Percentiles rank a stretch among this genome's conserved stretches.
Conservation (phyloP, 2,888 invertebrate genomes). For the Archips xylosteana region DNA sequence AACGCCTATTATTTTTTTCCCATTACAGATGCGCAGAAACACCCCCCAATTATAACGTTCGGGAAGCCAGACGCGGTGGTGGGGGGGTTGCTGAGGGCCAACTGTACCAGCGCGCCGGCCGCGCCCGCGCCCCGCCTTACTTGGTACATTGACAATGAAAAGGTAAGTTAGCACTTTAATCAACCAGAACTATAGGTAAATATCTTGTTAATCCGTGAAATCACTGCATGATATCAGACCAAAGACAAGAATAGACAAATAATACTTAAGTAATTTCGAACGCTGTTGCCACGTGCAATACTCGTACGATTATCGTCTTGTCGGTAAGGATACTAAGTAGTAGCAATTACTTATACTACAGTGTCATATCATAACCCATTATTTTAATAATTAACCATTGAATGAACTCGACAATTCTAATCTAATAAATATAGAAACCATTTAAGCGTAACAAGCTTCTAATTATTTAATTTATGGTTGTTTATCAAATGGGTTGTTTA, state of each 20-base stretch:
- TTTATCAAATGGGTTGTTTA: no score
- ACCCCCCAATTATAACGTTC: conserved; percentile 89
- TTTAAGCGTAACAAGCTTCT: not conserved
- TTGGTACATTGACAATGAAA: conserved; percentile 91
- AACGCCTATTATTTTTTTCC: not conserved
- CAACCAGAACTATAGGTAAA: no score
- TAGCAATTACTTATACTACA: no score
- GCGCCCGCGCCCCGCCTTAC: conserved; percentile 90
- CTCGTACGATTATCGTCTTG: no score
- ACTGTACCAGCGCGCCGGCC: conserved; percentile 91
- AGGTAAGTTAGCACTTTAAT: conserved; percentile 72
- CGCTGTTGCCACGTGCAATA: no score
- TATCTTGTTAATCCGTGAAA: no score
- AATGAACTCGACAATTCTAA: no score
- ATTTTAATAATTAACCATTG: not conserved
- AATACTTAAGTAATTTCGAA: no score
- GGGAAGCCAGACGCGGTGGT: conserved; percentile 89
- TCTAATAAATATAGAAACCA: not conserved
- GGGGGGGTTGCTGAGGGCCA: conserved; percentile 89
- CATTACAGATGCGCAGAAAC: conserved; percentile 86
- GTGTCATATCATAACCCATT: not conserved
- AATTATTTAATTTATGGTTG: not conserved
- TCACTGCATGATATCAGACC: no score
- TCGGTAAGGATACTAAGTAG: no score
- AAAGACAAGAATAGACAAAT: no score